Percentiles rank a stretch among this genome's conserved stretches.
Conservation (phyloP, 2,113 vertebrate genomes). For the Chascanopsetta lugubris region DNA sequence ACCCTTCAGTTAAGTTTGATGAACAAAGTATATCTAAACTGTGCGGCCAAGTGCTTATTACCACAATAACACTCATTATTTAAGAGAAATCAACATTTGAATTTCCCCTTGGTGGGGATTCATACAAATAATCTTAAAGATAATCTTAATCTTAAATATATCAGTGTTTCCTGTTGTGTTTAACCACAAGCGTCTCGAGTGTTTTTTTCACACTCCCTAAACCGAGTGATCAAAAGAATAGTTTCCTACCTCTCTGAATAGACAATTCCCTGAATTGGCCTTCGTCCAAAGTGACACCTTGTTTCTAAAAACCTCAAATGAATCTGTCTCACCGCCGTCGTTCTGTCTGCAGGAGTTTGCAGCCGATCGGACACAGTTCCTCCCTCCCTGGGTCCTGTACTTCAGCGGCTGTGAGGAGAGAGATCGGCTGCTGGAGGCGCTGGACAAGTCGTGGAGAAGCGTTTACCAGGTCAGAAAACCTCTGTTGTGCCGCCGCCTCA, state of each 20-base stretch:
- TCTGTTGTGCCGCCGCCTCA: not conserved
- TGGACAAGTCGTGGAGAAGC: slow-evolving; percentile 83
- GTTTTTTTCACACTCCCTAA: not conserved
- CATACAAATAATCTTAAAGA: too few species aligned
- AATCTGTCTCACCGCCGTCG: too few species aligned
- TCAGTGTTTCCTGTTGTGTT: not conserved
- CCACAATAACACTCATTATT: too few species aligned
- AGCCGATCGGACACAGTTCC: slow-evolving; percentile 84
- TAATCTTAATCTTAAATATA: too few species aligned
- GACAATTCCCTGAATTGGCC: not conserved
- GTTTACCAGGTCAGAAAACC: slow-evolving; percentile 87
- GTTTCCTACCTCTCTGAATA: not conserved
- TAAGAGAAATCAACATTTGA: too few species aligned
- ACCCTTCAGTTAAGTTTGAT: too few species aligned
- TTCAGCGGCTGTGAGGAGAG: slow-evolving; percentile 91
- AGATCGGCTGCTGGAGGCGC: slow-evolving; percentile 85
- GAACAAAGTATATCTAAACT: too few species aligned
- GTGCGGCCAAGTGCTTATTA: not conserved
- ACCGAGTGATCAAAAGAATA: not conserved
- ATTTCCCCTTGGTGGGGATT: too few species aligned
- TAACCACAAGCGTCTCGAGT: not conserved
- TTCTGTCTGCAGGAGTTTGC: slow-evolving; percentile 86
- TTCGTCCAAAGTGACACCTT: too few species aligned
- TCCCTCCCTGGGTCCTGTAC: slow-evolving; percentile 93
- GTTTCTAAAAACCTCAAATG: too few species aligned